Evolutionary conservation across 92 coral and sea anemone genomes (phyloP), one percentile per base, ranked within the genome.

Genomic region (Muricea muricata): DNA sequence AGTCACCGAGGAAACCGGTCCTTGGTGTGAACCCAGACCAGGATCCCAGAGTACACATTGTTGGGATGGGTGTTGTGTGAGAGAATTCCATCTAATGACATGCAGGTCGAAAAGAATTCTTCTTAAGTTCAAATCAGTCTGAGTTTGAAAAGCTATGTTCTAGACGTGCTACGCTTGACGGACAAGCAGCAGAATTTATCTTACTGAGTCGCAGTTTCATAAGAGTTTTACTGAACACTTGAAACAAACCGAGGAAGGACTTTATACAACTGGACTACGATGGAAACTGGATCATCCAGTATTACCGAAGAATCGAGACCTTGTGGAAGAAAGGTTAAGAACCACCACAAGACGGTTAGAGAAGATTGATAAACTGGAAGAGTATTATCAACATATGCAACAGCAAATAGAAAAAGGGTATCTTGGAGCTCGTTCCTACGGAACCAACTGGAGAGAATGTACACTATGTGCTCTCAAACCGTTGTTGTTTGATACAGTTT

Each of bases 111-210:
- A 90, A 87, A 87, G 88, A 79, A 28, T 87, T 90, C 73, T 80
- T 90, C 32, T 33, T 83, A 12, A 83, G 25, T 73, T 32, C 89
- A 6, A 75, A 90, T 3, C 85, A 54, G 8, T 90, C 85, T 32
- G 87, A 93, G 79, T 86, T 90, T 65, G 80, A 87, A 14, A 82
- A 82, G 55, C 31, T 93, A 83, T 85, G 89, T 85, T 90, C 93
- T 1, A n/a, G n/a, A 87, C 77, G 96, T 87, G 1, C 78, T 93
- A 5, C 93, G 97, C n/a, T 83, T 90, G 23, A 18, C 80, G 25
- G 90, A 90, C 50, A 26, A 54, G 34, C 68, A 52, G 12, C 79
- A 84, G n/a, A n/a, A n/a, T n/a, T n/a, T n/a, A n/a, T n/a, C n/a
- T n/a, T 29, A 18, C 14, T 1, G 24, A 54, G 15, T 18, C 28